A percentile compares a stretch with the other conserved stretches of the same genome.
Evolutionary conservation across 2,797 vertebrate species (phyloP).

Genomic region (Fundulus diaphanus): DNA sequence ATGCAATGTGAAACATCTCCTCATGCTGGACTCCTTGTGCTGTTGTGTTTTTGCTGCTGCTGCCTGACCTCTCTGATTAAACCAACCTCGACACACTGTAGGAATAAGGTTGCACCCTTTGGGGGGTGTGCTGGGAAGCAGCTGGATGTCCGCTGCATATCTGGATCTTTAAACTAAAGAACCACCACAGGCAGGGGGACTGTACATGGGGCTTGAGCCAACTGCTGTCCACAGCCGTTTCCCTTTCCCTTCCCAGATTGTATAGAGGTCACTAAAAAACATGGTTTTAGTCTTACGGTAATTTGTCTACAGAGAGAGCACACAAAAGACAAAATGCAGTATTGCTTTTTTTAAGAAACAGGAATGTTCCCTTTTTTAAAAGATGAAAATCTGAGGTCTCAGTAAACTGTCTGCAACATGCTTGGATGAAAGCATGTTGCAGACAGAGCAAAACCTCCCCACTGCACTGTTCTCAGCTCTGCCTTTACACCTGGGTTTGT

Average conservation of each 20-base stretch:
- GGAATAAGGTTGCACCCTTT: background rate
- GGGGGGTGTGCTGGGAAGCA: background rate
- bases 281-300: background rate
- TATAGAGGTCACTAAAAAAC: background rate
- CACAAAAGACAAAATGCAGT: background rate
- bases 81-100: background rate
- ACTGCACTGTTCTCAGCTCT: no score
- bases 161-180: background rate
- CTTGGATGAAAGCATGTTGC: no score
- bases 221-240: background rate
- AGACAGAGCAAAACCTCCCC: no score
- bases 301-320: no score
- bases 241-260: background rate
- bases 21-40: conserved; percentile 20
- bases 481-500: background rate
- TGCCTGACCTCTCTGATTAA: conserved; percentile 23
- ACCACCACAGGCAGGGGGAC: no score
- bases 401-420: background rate
- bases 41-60: conserved; percentile 30
- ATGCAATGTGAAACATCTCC: conserved; percentile 3
- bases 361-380: background rate
- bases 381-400: background rate
- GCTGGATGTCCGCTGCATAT: conserved; percentile 5
- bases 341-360: background rate
- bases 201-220: background rate